Conservation (phyloP, 2,888 invertebrate genomes). For the Meta bourneti region DNA sequence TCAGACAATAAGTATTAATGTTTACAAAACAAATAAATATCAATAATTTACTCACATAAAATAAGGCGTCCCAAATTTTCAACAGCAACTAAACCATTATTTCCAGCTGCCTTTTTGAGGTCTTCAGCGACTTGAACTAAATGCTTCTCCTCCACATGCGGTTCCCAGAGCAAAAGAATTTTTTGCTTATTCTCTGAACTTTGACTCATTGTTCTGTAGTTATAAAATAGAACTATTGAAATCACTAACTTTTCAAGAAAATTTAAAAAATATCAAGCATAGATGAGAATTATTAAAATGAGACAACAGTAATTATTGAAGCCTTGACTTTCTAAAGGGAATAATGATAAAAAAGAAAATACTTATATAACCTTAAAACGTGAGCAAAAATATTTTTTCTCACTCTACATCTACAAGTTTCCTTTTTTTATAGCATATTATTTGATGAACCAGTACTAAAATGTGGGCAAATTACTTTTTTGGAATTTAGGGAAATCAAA, state of each 20-base stretch:
- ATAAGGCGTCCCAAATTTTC: constrained; percentile 85
- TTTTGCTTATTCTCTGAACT: constrained; percentile 80
- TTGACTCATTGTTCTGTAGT: constrained; percentile 37
- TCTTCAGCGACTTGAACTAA: constrained; percentile 83
- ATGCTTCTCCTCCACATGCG: constrained; percentile 81
- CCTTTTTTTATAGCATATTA: background rate
- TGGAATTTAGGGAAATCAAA: too few species aligned
- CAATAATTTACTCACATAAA: constrained; percentile 83
- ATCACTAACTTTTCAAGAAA: too few species aligned
- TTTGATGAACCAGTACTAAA: background rate
- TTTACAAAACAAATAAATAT: too few species aligned
- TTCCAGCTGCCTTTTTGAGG: constrained; percentile 82
- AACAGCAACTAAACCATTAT: constrained; percentile 82
- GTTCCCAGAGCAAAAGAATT: constrained; percentile 84
- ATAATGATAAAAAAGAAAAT: too few species aligned
- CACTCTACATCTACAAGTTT: too few species aligned
- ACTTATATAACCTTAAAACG: background rate
- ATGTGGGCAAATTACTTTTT: too few species aligned
- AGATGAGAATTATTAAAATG: too few species aligned
- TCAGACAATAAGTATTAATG: too few species aligned
- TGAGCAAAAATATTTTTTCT: background rate
- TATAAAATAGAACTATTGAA: background rate
- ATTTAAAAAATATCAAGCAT: too few species aligned
- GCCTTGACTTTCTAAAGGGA: too few species aligned
- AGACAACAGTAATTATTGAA: too few species aligned